Percentiles rank a stretch among this genome's conserved stretches.
These are phyloP conservation scores for Pegoplata infirma DNA, from an alignment of 2,888 invertebrate genomes.

Conservation along the genomic window DNA sequence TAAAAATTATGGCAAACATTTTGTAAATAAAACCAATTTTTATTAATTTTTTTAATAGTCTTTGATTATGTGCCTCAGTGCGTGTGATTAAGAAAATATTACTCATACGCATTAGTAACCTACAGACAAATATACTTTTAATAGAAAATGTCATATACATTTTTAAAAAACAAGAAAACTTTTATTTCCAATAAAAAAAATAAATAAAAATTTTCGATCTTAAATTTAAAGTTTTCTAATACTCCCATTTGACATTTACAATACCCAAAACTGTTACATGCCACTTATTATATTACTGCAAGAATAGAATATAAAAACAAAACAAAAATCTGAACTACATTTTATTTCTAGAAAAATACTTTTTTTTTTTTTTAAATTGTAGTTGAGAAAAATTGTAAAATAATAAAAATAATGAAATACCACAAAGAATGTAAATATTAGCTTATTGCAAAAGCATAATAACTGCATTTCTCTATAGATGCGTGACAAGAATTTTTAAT, in stretches of 20 bases:
- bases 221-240: neutral
- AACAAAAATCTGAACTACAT: neutral
- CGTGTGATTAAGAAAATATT: neutral
- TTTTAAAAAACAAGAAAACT: too few species aligned
- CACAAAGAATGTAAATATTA: constrained; percentile 41
- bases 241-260: neutral
- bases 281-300: neutral
- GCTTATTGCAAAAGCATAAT: constrained; percentile 38
- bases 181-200: too few species aligned
- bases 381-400: neutral
- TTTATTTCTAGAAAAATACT: too few species aligned
- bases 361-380: too few species aligned
- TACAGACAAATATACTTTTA: neutral
- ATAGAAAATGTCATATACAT: neutral
- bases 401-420: neutral
- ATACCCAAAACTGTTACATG: neutral
- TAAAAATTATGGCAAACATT: too few species aligned
- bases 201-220: neutral
- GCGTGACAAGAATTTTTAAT: constrained; percentile 43
- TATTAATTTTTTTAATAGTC: too few species aligned
- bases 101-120: neutral
- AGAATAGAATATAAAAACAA: too few species aligned
- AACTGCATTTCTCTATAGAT: constrained; percentile 27
- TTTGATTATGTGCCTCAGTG: neutral
- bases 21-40: too few species aligned